A percentile compares a stretch with the other conserved stretches of the same genome.
These are phyloP conservation scores for Platerodrilus igneus DNA, from an alignment of 2,888 invertebrate species.

Conservation along the genomic window DNA sequence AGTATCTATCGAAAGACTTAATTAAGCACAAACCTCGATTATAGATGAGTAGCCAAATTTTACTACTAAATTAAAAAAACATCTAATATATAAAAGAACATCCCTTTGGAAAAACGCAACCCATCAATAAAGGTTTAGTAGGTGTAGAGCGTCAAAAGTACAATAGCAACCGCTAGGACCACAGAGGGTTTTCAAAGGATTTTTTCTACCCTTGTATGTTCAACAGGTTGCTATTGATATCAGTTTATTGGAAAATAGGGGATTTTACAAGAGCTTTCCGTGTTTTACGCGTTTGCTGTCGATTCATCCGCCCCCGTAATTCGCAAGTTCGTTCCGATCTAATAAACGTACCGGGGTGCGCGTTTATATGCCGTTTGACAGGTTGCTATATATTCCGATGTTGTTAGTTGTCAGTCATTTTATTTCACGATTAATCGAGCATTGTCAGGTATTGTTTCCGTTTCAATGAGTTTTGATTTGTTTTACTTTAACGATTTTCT, in stretches of 20 bases:
- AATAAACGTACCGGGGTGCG: constrained; percentile 22
- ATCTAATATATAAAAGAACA: no score
- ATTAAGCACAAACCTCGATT: no score
- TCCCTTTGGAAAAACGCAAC: no score
- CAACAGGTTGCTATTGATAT: constrained; percentile 51
- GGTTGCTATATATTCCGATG: constrained; percentile 22
- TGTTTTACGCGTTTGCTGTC: constrained; percentile 40
- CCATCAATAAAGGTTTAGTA: no score
- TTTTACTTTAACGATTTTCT: no score
- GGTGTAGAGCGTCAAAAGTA: constrained; percentile 14
- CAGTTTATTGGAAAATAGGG: constrained; percentile 51
- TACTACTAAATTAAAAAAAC: no score
- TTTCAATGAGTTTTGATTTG: no score
- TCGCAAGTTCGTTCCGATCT: constrained; percentile 25
- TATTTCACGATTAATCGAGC: constrained; percentile 36
- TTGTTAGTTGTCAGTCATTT: constrained; percentile 39
- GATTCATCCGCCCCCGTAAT: constrained; percentile 29
- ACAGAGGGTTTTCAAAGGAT: constrained; percentile 30
- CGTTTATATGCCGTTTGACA: constrained; percentile 24
- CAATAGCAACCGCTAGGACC: constrained; percentile 23
- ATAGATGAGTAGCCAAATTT: no score
- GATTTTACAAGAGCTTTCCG: constrained; percentile 45
- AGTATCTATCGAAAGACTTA: no score
- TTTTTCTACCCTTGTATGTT: constrained; percentile 36
- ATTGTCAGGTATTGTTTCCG: no score